phyloP scores from a whole-genome alignment of 2,113 vertebrate genomes.

The Sinocyclocheilus rhinocerous region DNA sequence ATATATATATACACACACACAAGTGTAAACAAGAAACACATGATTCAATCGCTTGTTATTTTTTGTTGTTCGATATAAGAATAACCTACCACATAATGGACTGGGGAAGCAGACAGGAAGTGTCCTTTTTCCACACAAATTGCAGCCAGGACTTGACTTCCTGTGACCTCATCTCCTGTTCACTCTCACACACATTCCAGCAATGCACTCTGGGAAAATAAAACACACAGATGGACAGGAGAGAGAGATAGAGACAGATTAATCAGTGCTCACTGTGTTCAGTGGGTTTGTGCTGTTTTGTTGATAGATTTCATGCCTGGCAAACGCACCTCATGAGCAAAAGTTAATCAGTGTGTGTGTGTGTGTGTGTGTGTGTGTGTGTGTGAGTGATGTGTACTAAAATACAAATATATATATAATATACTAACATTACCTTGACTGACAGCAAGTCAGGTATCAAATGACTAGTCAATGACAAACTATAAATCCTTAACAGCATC shows the following conservation, averaged over 20 bases:
- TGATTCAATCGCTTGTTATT: background rate
- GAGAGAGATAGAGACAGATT: background rate
- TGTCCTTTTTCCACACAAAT: slow-evolving; percentile 18
- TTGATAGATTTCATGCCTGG: background rate
- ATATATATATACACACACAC: too few relatives aligned
- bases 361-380: slow-evolving; percentile 7
- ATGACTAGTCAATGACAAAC: too few relatives aligned
- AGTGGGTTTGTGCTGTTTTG: background rate
- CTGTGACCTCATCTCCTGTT: slow-evolving; percentile 44
- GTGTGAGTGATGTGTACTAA: too few relatives aligned
- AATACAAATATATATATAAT: too few relatives aligned
- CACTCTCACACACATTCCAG: slow-evolving; percentile 30
- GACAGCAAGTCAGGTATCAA: too few relatives aligned
- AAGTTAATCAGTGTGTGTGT: slow-evolving; percentile 22
- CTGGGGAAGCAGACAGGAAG: background rate
- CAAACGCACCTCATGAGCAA: background rate
- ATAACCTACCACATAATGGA: background rate
- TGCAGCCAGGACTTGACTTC: slow-evolving; percentile 14
- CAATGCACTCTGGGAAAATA: slow-evolving; percentile 14
- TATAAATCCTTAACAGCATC: background rate
- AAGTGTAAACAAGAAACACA: background rate
- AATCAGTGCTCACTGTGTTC: background rate
- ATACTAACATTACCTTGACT: too few relatives aligned
- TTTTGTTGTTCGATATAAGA: background rate
- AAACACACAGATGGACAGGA: background rate